Evolutionary conservation across 1,140 invertebrate genomes (phyloP), one percentile per base, ranked within the genome.

Genomic region (Apolygus lucorum): DNA sequence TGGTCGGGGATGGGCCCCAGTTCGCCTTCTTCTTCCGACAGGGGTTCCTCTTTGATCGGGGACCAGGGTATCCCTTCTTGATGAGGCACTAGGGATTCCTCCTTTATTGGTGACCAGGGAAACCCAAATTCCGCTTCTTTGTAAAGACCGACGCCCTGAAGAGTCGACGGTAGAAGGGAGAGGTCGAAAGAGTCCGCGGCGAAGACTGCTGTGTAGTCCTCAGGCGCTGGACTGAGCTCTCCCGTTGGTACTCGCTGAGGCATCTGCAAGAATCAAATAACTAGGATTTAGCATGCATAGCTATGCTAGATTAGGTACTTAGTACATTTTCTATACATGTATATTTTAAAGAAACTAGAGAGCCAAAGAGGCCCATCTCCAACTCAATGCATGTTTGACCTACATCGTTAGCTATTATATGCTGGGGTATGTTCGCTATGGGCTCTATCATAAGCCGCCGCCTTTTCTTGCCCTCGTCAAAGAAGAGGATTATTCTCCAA

Each of bases 261-360:
- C 90, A 91, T 91, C 90, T 91, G 86, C 29, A 81, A 82, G 65
- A 74, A 74, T n/a, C n/a, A n/a, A n/a, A n/a, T n/a, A n/a, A n/a
- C n/a, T n/a, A n/a, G n/a, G n/a, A n/a, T n/a, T n/a, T n/a, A n/a
- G n/a, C n/a, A n/a, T n/a, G n/a, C n/a, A n/a, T n/a, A n/a, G n/a
- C n/a, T n/a, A n/a, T n/a, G n/a, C n/a, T n/a, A n/a, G n/a, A n/a
- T n/a, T n/a, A n/a, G n/a, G n/a, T n/a, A n/a, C n/a, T n/a, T n/a
- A n/a, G n/a, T n/a, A n/a, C n/a, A n/a, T n/a, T n/a, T n/a, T n/a
- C n/a, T n/a, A n/a, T n/a, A n/a, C n/a, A n/a, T n/a, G n/a, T n/a
- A n/a, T n/a, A n/a, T n/a, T n/a, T n/a, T n/a, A n/a, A n/a, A n/a
- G n/a, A n/a, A n/a, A n/a, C n/a, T n/a, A n/a, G n/a, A n/a, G n/a